Conservation (phyloP, 2,888 invertebrate species). For the Andricus quercusramuli region DNA sequence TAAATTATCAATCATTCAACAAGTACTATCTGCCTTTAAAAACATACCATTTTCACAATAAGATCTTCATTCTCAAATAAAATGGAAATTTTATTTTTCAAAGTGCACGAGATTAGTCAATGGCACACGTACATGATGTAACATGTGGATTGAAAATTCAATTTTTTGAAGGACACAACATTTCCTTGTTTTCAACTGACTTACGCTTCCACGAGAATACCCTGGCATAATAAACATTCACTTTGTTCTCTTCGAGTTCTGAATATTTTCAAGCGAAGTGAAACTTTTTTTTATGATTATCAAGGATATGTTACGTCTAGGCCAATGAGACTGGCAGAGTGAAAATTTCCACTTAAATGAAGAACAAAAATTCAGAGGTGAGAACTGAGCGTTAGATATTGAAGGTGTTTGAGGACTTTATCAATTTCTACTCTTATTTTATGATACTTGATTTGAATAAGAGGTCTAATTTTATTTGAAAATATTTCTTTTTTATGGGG, state of each 20-base stretch:
- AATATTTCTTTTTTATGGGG: not conserved
- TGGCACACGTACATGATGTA: not conserved
- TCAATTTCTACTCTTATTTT: not conserved
- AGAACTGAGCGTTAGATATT: not conserved
- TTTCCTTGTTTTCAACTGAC: conserved; percentile 24
- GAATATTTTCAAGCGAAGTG: conserved; percentile 45
- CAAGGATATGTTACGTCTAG: conserved; percentile 34
- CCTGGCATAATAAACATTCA: conserved; percentile 23
- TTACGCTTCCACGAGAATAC: conserved; percentile 16
- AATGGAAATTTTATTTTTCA: conserved; percentile 22
- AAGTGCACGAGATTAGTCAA: conserved; percentile 16
- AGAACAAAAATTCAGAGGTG: not conserved
- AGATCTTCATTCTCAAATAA: not conserved
- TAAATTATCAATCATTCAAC: not conserved
- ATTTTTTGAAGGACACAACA: conserved; percentile 10
- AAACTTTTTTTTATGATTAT: conserved; percentile 44
- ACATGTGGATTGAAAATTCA: conserved; percentile 29
- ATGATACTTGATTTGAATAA: not conserved
- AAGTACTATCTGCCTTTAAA: not conserved
- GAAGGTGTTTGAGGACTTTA: not conserved
- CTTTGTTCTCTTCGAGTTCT: conserved; percentile 50
- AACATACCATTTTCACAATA: not conserved
- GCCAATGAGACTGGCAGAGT: conserved; percentile 28
- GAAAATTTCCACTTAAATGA: not conserved
- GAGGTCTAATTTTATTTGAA: not conserved